Conservation (phyloP, 2,113 vertebrate species). For the Melospiza melodia region DNA sequence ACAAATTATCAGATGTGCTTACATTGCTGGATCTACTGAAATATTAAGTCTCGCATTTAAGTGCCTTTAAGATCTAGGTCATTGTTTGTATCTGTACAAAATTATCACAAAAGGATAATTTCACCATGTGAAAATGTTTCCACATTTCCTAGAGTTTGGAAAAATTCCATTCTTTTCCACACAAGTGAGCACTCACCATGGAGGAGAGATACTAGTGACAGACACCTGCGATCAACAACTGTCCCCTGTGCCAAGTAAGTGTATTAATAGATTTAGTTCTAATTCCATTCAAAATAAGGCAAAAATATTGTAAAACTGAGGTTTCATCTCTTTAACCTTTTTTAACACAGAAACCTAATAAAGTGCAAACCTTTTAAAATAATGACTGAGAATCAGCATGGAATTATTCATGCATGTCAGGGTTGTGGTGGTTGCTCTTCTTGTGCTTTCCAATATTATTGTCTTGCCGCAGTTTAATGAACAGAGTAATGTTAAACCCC, state of each 20-base stretch:
- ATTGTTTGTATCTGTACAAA: neutral
- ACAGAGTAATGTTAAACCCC: neutral
- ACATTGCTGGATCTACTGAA: neutral
- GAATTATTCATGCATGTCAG: neutral
- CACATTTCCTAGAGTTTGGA: constrained; percentile 64
- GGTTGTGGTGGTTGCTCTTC: neutral
- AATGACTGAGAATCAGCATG: neutral
- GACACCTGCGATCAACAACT: constrained; percentile 85
- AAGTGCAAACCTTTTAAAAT: neutral
- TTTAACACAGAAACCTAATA: neutral
- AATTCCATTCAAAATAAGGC: neutral
- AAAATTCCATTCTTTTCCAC: constrained; percentile 51
- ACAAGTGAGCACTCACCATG: constrained; percentile 45
- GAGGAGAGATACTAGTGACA: constrained; percentile 81
- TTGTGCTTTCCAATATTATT: neutral
- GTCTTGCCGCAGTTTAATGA: neutral
- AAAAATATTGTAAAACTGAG: neutral
- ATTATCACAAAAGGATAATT: neutral
- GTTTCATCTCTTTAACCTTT: neutral
- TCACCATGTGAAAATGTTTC: neutral
- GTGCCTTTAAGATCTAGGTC: neutral
- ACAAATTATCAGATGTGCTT: neutral
- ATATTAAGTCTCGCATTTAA: neutral
- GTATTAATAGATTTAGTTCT: neutral
- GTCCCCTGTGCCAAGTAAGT: constrained; percentile 69